phyloP scores from a whole-genome alignment of 2,113 vertebrate genomes.

The Bagarius yarrelli region DNA sequence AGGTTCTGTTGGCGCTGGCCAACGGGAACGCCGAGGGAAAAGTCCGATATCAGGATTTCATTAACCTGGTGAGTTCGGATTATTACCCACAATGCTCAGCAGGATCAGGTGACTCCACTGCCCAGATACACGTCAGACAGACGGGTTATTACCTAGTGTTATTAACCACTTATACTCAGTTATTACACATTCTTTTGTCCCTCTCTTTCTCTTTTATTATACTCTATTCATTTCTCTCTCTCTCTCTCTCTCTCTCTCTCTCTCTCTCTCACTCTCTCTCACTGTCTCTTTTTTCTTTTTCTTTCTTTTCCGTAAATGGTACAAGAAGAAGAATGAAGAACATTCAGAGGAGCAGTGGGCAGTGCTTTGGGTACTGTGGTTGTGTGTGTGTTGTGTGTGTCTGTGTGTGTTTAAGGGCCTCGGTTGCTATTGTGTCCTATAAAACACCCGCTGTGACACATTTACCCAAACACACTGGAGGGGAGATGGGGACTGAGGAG shows the following conservation, averaged over 20 bases:
- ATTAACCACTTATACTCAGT: too few relatives aligned
- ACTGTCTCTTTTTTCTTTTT: neutral
- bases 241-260: neutral
- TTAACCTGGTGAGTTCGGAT: constrained; percentile 85
- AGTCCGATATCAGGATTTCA: constrained; percentile 96
- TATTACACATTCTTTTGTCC: neutral
- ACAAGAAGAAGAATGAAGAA: constrained; percentile 57
- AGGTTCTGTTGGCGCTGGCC: constrained; percentile 90
- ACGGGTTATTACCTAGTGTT: neutral
- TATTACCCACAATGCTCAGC: neutral
- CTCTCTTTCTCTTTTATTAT: neutral
- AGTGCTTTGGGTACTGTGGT: neutral
- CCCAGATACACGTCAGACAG: neutral
- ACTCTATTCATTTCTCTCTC: neutral
- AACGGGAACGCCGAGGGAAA: constrained; percentile 89
- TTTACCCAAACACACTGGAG: constrained; percentile 47
- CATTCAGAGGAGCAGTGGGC: constrained; percentile 13
- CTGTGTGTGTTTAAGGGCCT: constrained; percentile 31
- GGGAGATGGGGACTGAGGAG: constrained; percentile 9
- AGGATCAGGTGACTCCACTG: neutral
- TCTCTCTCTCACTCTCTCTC: neutral
- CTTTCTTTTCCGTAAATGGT: constrained; percentile 48
- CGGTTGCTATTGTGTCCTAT: constrained; percentile 45
- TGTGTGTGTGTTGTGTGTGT: constrained; percentile 35
- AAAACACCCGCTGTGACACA: constrained; percentile 46